Percentiles rank a stretch among this genome's conserved stretches.
These are phyloP conservation scores for Heliconius erato DNA, from an alignment of 2,888 invertebrate genomes.

Conservation along the genomic window DNA sequence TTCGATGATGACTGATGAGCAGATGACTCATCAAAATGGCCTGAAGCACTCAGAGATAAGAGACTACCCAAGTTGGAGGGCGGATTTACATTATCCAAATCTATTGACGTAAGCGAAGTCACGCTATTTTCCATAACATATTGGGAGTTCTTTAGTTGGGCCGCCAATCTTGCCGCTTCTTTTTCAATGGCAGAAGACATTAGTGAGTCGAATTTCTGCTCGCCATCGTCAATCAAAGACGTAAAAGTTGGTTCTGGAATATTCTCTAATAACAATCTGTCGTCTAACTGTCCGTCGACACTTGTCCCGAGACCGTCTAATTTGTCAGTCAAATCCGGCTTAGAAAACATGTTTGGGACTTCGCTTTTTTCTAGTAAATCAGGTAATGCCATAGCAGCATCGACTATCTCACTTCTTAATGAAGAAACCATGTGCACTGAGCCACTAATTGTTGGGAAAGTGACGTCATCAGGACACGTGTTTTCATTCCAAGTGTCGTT, in stretches of 20 bases:
- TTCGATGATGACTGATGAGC: conserved; percentile 62
- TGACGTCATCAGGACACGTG: conserved; percentile 91
- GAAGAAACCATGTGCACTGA: conserved; percentile 90
- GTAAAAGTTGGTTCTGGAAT: conserved; percentile 74
- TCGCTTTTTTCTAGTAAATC: conserved; percentile 79
- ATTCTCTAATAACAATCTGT: conserved; percentile 62
- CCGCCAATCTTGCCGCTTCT: conserved; percentile 90
- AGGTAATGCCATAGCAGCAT: conserved; percentile 69
- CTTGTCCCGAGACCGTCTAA: conserved; percentile 62
- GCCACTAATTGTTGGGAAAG: conserved; percentile 92
- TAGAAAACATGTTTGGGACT: conserved; percentile 60
- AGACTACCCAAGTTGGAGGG: conserved; percentile 92
- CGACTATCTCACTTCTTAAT: conserved; percentile 86
- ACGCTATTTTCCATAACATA: conserved; percentile 86
- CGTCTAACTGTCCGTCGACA: conserved; percentile 55
- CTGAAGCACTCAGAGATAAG: conserved; percentile 83
- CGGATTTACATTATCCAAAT: conserved; percentile 91
- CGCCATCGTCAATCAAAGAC: conserved; percentile 80
- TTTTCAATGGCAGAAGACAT: conserved; percentile 90
- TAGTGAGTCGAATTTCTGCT: conserved; percentile 86
- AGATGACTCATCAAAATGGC: conserved; percentile 80
- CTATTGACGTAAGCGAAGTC: conserved; percentile 87
- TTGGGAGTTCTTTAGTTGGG: conserved; percentile 69
- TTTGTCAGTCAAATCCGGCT: conserved; percentile 76
- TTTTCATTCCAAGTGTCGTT: conserved; percentile 93